Conservation (phyloP, 2,113 vertebrate genomes). For the Grammomys dolichurus region DNA sequence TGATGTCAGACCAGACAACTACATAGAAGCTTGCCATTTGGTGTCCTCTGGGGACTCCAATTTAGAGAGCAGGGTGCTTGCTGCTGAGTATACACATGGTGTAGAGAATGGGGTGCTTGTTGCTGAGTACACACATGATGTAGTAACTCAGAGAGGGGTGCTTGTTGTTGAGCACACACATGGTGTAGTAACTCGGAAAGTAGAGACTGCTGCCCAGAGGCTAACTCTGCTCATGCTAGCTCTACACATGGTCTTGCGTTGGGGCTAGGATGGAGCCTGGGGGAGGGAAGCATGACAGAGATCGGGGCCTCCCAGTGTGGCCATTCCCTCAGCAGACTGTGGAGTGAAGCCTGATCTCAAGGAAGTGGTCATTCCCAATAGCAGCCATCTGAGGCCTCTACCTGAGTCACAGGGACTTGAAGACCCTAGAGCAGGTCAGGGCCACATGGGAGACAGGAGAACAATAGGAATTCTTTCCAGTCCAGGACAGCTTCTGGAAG, state of each 20-base stretch:
- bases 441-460: rapidly evolving
- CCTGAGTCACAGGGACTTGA: neutral
- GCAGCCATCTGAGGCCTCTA: neutral
- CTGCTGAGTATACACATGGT: neutral
- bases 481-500: neutral
- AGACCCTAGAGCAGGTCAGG: neutral
- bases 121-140: neutral
- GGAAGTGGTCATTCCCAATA: neutral
- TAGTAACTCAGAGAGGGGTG: neutral
- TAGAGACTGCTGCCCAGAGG: neutral
- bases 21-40: slow-evolving; percentile 60
- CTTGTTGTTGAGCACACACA: neutral
- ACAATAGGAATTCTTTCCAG: neutral
- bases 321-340: neutral
- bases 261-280: neutral
- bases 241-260: neutral
- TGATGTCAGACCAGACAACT: slow-evolving; percentile 41
- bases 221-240: neutral
- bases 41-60: slow-evolving; percentile 4
- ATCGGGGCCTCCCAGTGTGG: neutral
- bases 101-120: neutral
- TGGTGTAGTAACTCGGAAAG: neutral
- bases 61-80: neutral
- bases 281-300: no score
- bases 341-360: neutral